Evolutionary conservation across 2,797 vertebrate genomes (phyloP).

Genomic region (Prionace glauca): DNA sequence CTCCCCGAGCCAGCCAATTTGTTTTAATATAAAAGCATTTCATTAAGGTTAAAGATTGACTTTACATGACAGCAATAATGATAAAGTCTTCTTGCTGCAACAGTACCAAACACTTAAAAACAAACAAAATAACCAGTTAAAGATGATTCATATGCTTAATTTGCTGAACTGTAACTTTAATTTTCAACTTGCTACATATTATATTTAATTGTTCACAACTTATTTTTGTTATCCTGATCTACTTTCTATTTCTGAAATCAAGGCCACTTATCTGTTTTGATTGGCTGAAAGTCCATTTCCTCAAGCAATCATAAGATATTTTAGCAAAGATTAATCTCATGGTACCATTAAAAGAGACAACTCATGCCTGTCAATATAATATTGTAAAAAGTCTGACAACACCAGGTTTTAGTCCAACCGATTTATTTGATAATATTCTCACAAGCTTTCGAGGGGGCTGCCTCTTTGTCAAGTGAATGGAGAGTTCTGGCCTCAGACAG

Average conservation of each 20-base stretch:
- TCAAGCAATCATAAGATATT: not conserved
- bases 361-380: not conserved
- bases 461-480: too few species aligned
- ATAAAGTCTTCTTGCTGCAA: not conserved
- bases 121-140: too few species aligned
- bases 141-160: not conserved
- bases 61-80: not conserved
- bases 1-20: not conserved
- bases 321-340: not conserved
- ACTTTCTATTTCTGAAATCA: not conserved
- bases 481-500: too few species aligned
- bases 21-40: not conserved
- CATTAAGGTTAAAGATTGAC: not conserved
- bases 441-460: too few species aligned
- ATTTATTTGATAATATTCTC: too few species aligned
- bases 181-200: not conserved
- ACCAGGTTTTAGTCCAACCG: too few species aligned
- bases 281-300: not conserved
- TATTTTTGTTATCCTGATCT: not conserved
- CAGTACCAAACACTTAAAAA: not conserved
- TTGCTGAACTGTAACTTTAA: not conserved
- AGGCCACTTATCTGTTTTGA: not conserved
- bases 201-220: not conserved
- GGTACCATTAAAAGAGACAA: not conserved
- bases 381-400: too few species aligned